phyloP scores from a whole-genome alignment of 2,113 vertebrate genomes.

The Amphiprion ocellaris region DNA sequence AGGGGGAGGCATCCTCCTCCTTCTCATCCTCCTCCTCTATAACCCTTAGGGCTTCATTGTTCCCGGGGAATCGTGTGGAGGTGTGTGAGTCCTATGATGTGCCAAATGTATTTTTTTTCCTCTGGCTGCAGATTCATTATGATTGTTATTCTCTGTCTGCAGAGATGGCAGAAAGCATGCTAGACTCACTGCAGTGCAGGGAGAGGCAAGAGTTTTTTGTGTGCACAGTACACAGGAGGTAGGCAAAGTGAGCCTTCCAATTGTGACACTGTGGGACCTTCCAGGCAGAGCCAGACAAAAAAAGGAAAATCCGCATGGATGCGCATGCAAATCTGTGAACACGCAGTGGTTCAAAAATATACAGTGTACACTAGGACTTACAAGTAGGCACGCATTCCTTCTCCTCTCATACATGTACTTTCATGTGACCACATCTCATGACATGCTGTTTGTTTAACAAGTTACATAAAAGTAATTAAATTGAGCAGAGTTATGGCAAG shows the following conservation, averaged over 20 bases:
- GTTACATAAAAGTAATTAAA: slow-evolving; percentile 52
- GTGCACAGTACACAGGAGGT: slow-evolving; percentile 34
- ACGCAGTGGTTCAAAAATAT: slow-evolving; percentile 5
- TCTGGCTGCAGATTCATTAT: slow-evolving; percentile 37
- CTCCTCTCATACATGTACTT: not conserved
- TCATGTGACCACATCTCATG: not conserved
- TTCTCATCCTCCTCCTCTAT: slow-evolving; percentile 42
- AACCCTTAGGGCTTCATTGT: slow-evolving; percentile 58
- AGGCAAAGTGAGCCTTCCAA: slow-evolving; percentile 55
- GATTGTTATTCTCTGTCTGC: slow-evolving; percentile 45
- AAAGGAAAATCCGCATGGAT: slow-evolving; percentile 49
- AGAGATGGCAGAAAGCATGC: slow-evolving; percentile 44
- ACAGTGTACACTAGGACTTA: not conserved
- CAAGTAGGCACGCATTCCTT: not conserved
- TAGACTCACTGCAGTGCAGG: slow-evolving; percentile 49
- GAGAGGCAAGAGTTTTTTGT: slow-evolving; percentile 34
- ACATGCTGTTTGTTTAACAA: slow-evolving; percentile 40
- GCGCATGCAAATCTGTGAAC: slow-evolving; percentile 40
- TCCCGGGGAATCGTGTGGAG: slow-evolving; percentile 47
- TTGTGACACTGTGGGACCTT: slow-evolving; percentile 66
- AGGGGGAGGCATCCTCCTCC: slow-evolving; percentile 28
- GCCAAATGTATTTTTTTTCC: slow-evolving; percentile 37
- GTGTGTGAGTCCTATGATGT: slow-evolving; percentile 47
- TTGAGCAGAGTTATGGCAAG: slow-evolving; percentile 23
- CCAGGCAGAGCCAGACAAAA: slow-evolving; percentile 50